phyloP scores from a whole-genome alignment of 2,797 vertebrate genomes.

The Myotis myotis region DNA sequence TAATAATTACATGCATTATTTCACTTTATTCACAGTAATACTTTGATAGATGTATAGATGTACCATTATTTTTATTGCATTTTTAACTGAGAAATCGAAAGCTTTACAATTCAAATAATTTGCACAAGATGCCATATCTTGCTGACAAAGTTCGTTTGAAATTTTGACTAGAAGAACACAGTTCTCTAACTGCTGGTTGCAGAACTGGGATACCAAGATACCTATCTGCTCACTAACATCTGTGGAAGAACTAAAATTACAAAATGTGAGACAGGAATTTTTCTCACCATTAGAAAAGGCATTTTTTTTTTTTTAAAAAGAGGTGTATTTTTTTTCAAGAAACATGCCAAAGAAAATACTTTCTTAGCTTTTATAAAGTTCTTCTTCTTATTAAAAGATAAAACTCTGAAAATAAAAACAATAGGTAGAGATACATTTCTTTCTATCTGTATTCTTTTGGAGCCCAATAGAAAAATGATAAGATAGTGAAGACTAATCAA shows the following conservation, averaged over 20 bases:
- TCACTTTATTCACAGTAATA: background rate
- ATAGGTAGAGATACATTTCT: background rate
- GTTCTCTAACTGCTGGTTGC: background rate
- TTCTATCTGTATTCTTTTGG: background rate
- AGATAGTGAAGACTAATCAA: background rate
- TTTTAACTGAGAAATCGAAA: slow-evolving; percentile 28
- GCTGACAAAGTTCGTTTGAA: background rate
- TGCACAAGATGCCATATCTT: background rate
- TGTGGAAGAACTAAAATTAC: background rate
- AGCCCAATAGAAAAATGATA: background rate
- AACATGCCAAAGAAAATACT: background rate
- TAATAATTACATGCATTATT: background rate
- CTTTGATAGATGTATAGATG: background rate
- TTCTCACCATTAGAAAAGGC: background rate
- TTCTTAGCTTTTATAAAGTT: background rate
- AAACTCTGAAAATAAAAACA: background rate
- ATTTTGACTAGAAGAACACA: background rate
- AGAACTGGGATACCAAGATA: background rate
- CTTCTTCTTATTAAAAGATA: slow-evolving; percentile 12
- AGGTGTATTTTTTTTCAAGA: background rate
- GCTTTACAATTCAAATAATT: background rate
- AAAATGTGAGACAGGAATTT: background rate
- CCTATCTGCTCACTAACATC: background rate
- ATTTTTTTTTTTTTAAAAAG: too few relatives aligned
- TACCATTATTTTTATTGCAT: background rate